Evolutionary conservation across 2,888 invertebrate genomes (phyloP).

Genomic region (Eudemis profundana): DNA sequence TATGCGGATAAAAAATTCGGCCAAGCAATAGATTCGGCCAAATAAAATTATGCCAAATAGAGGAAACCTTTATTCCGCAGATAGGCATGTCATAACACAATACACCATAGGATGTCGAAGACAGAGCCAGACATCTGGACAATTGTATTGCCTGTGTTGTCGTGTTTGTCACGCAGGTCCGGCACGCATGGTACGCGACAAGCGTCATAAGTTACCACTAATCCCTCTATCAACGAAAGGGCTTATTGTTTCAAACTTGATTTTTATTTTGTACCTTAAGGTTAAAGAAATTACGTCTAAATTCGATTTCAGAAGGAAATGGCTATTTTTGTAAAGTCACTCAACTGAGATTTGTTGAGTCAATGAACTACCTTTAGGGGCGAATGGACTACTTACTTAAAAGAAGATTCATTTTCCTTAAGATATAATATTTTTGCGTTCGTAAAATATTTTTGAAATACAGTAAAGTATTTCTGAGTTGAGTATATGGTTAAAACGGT

Average conservation of each 20-base stretch:
- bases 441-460: too few species aligned
- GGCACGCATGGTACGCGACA: constrained; percentile 29
- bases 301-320: background rate
- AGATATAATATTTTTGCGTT: background rate
- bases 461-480: too few species aligned
- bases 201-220: constrained; percentile 10
- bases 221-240: background rate
- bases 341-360: constrained; percentile 18
- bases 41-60: too few species aligned
- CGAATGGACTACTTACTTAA: constrained; percentile 3
- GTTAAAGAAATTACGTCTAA: background rate
- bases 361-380: constrained; percentile 28
- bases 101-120: too few species aligned
- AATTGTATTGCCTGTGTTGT: background rate
- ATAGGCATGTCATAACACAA: too few species aligned
- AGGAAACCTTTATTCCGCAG: too few species aligned
- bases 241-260: constrained; percentile 3
- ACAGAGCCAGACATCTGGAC: background rate
- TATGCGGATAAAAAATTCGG: too few species aligned
- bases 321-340: constrained; percentile 2
- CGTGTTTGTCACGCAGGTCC: constrained; percentile 17
- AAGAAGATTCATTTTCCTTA: background rate
- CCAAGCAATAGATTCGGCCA: too few species aligned
- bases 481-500: too few species aligned
- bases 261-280: constrained; percentile 9